Evolutionary conservation across 2,888 invertebrate genomes (phyloP), one percentile per base, ranked within the genome.

Genomic region (Strigamia crassipes): DNA sequence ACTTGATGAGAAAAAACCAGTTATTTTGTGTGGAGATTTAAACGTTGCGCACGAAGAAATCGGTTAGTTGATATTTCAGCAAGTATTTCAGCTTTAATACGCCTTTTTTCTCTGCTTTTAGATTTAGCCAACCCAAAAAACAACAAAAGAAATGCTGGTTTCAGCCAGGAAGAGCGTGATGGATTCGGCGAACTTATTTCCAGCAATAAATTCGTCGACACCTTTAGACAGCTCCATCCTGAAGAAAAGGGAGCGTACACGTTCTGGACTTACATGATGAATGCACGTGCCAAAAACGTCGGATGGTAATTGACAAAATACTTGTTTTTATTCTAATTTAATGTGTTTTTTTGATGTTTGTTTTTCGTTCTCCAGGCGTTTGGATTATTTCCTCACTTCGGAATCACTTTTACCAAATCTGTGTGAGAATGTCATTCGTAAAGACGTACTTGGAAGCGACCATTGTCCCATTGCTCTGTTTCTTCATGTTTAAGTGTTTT

Each of bases 1-100:
- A 80, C 90, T 99, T 84, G 95, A 99, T 88, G 89, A 91, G 83
- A 92, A 93, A 85, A 99, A 99, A 87, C 96, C 98, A 10, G 95
- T 99, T 12, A 93, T 99, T 82, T 91, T 98, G 85, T 95, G 95
- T 86, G 99, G 99, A 0, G 99, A 99, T 88, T 92, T 99, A 92
- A 99, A 99, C 89, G 99, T 99, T 10, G 94, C 99, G 23, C 99
- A 99, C 88, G 89, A 92, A 84, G 96, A 96, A 90, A 97, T 98
- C 87, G 95, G 94, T 94, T 88, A 85, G 51, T 21, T 15, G 42
- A 18, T 41, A 41, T 21, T 23, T n/a, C 12, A 34, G 12, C 13
- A 34, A 23, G 42, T 79, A 5, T n/a, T 41, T 46, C 4, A 5
- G 4, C 9, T 46, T 79, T 9, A 21, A 2, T 78, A 18, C 9